Percentiles rank a stretch among this genome's conserved stretches.
phyloP scores from a whole-genome alignment of 2,797 vertebrate genomes.

The Bryconaethiops microstoma region DNA sequence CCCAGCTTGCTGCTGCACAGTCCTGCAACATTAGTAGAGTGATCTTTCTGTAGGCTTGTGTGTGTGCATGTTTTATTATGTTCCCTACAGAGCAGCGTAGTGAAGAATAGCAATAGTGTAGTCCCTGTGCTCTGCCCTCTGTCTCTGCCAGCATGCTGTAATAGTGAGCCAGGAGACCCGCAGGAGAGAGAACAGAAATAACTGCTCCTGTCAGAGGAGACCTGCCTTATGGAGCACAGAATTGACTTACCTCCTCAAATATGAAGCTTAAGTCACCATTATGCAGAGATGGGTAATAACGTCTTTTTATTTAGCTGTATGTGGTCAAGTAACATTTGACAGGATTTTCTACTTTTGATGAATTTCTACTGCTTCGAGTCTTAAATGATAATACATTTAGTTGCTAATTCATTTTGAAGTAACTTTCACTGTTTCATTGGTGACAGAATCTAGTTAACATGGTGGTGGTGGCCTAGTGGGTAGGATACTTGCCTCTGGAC shows the following conservation, averaged over 20 bases:
- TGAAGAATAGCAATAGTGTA: constrained; percentile 35
- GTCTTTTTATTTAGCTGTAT: not conserved
- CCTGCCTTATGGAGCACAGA: constrained; percentile 22
- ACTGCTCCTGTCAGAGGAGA: constrained; percentile 46
- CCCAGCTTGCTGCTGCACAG: not conserved
- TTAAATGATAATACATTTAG: not conserved
- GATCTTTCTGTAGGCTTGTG: not conserved
- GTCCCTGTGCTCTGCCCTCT: constrained; percentile 30
- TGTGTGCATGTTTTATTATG: not conserved
- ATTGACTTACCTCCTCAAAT: constrained; percentile 65
- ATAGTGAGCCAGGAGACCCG: constrained; percentile 50
- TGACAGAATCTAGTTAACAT: not conserved
- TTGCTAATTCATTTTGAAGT: not conserved
- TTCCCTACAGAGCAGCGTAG: constrained; percentile 18
- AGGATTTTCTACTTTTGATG: too few species aligned
- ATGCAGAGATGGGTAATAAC: not conserved
- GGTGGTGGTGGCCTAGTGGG: too few species aligned
- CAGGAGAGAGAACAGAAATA: constrained; percentile 51
- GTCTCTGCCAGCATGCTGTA: constrained; percentile 34
- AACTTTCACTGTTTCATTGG: not conserved
- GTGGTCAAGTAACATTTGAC: not conserved
- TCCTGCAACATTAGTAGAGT: constrained; percentile 10
- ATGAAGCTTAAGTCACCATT: constrained; percentile 47
- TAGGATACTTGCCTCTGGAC: too few species aligned
- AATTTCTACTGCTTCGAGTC: too few species aligned